Evolutionary conservation across 1,140 invertebrate genomes (phyloP).

Genomic region (Macrobrachium rosenbergii): DNA sequence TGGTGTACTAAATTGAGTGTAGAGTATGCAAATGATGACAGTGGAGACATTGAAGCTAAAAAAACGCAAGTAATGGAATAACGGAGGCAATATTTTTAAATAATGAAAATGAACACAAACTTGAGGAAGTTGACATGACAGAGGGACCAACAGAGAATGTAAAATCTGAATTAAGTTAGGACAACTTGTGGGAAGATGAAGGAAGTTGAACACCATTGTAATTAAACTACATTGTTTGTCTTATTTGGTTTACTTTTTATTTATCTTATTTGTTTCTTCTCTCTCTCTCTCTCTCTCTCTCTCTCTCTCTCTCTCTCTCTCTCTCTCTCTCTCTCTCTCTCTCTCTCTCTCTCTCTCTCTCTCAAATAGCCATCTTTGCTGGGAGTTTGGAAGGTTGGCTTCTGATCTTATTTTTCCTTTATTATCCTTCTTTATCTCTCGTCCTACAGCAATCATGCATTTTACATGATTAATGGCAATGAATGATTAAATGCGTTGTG

Average conservation of each 20-base stretch:
- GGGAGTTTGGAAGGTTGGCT: not conserved
- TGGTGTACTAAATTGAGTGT: no score
- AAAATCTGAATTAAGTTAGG: no score
- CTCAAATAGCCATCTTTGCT: no score
- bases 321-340: conserved; percentile 38
- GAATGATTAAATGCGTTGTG: no score
- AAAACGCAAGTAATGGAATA: not conserved
- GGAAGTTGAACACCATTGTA: no score
- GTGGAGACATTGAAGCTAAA: no score
- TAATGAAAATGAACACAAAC: not conserved
- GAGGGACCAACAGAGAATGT: not conserved
- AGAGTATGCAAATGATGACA: no score
- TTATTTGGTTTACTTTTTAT: not conserved
- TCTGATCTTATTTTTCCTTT: not conserved
- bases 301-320: conserved; percentile 45
- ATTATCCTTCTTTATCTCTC: not conserved
- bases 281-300: conserved; percentile 24
- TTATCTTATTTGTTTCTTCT: not conserved
- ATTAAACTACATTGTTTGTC: not conserved
- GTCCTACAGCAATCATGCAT: no score
- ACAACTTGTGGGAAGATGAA: no score
- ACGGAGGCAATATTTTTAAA: not conserved
- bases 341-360: conserved; percentile 40
- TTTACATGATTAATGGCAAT: no score
- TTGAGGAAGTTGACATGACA: not conserved